Conservation (phyloP, 2,797 vertebrate species). For the Distichodus sexfasciatus region DNA sequence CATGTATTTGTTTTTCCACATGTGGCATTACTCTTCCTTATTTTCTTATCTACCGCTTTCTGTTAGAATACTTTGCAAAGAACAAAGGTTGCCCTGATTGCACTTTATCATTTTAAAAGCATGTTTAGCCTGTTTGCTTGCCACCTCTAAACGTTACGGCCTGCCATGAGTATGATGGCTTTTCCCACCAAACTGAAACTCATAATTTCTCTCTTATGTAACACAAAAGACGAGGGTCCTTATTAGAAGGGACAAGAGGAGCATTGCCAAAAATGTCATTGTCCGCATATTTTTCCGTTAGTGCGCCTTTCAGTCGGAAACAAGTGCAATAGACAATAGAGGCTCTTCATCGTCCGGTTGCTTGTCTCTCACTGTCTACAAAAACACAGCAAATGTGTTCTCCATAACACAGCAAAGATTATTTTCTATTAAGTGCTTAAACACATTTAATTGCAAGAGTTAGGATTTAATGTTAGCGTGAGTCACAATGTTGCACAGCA, state of each 20-base stretch:
- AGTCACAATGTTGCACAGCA: no score
- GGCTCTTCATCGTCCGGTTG: conserved; percentile 42
- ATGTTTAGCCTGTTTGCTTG: neutral
- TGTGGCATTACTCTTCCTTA: no score
- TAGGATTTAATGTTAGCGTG: no score
- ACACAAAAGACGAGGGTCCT: neutral
- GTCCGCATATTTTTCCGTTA: no score
- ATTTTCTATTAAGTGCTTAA: no score
- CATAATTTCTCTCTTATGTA: neutral
- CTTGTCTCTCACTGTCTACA: conserved; percentile 17
- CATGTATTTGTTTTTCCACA: no score
- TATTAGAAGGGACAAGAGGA: no score
- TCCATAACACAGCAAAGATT: no score
- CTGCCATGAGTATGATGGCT: neutral
- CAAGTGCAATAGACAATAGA: conserved; percentile 50
- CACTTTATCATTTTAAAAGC: neutral
- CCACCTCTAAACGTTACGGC: neutral
- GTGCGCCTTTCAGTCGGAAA: no score
- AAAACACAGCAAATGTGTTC: neutral
- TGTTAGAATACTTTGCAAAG: neutral
- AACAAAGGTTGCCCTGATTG: conserved; percentile 22
- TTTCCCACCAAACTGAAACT: neutral
- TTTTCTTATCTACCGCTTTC: no score
- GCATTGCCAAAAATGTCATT: no score
- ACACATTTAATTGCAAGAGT: no score